Evolutionary conservation across 37 sponge, comb jelly and placozoan species (phyloP).

Genomic region (Dysidea cf. avara): DNA sequence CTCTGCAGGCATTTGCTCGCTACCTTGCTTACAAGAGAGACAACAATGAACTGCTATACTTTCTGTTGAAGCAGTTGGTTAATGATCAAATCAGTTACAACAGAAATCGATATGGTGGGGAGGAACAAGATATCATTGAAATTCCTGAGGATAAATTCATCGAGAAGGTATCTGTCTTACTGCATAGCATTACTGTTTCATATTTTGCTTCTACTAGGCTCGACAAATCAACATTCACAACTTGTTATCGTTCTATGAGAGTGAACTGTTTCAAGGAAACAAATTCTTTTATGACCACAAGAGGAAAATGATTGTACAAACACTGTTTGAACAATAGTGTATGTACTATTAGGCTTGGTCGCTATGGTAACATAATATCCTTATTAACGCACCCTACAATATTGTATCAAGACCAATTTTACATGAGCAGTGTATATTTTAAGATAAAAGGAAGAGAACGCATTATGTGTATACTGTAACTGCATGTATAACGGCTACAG

Average conservation of each 20-base stretch:
- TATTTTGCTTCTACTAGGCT: slow-evolving; percentile 46
- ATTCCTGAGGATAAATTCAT: slow-evolving; percentile 91
- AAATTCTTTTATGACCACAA: slow-evolving; percentile 83
- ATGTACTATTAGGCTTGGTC: no score
- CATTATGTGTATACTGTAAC: no score
- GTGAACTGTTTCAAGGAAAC: slow-evolving; percentile 79
- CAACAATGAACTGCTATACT: slow-evolving; percentile 96
- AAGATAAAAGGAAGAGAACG: no score
- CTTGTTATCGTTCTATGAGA: slow-evolving; percentile 87
- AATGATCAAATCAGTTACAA: slow-evolving; percentile 87
- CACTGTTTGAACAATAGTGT: slow-evolving; percentile 29
- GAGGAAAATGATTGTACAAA: slow-evolving; percentile 77
- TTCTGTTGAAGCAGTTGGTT: slow-evolving; percentile 93
- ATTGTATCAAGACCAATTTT: no score
- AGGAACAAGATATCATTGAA: slow-evolving; percentile 78
- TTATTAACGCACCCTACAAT: no score
- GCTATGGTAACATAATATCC: no score
- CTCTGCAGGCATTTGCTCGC: slow-evolving; percentile 83
- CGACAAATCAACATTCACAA: slow-evolving; percentile 91
- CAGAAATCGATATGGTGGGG: slow-evolving; percentile 84
- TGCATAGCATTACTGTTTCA: background rate
- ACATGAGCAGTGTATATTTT: no score
- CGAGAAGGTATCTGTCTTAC: slow-evolving; percentile 65
- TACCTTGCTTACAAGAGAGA: slow-evolving; percentile 93
- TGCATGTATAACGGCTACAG: no score